phyloP scores from a whole-genome alignment of 2,113 vertebrate genomes.

The Menura novaehollandiae region DNA sequence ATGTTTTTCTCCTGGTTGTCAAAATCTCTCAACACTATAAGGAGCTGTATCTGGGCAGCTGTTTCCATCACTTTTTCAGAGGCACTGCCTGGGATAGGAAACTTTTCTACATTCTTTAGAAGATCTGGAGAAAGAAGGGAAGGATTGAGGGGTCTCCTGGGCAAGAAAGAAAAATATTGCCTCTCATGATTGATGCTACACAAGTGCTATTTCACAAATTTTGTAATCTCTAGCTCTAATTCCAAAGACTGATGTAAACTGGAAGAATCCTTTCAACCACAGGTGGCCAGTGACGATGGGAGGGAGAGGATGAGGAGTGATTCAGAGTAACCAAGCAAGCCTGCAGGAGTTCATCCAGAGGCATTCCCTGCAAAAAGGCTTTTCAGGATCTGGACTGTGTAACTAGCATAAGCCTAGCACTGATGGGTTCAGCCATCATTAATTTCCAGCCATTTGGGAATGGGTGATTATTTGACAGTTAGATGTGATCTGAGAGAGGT shows the following conservation, averaged over 20 bases:
- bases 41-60: not conserved
- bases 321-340: not conserved
- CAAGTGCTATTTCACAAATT: not conserved
- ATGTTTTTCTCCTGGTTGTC: not conserved
- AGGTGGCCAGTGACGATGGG: not conserved
- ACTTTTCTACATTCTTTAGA: not conserved
- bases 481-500: slow-evolving; percentile 12
- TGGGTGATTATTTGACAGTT: slow-evolving; percentile 23
- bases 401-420: not conserved
- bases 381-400: not conserved
- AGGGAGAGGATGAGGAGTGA: not conserved
- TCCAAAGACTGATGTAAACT: not conserved
- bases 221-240: not conserved
- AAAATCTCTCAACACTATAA: not conserved
- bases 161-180: not conserved
- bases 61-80: not conserved
- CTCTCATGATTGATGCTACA: not conserved
- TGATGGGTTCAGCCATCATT: not conserved
- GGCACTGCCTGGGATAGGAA: not conserved
- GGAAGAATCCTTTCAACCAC: not conserved
- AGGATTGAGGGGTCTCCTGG: not conserved
- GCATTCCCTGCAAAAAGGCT: not conserved
- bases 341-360: not conserved
- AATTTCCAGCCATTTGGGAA: slow-evolving; percentile 34
- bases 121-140: not conserved